These are phyloP conservation scores for Standfussiana lucernea DNA, from an alignment of 2,888 invertebrate genomes.

Conservation along the genomic window DNA sequence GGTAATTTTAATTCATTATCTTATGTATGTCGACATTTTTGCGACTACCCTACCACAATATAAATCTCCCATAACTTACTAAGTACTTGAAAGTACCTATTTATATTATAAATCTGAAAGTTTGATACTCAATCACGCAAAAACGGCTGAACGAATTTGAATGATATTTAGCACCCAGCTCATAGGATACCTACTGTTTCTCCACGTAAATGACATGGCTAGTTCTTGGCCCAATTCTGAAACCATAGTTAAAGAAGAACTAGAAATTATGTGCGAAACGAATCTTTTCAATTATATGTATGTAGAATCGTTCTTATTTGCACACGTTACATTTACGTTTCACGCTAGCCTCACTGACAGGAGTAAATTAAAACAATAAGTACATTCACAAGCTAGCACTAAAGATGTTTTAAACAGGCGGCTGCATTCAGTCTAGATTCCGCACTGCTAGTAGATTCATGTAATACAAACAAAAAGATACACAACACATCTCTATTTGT, in stretches of 20 bases:
- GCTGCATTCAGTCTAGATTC: slow-evolving; percentile 60
- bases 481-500: slow-evolving; percentile 54
- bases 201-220: not conserved
- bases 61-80: not conserved
- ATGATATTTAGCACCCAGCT: not conserved
- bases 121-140: not conserved
- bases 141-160: not conserved
- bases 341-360: not conserved
- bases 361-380: not conserved
- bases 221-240: not conserved
- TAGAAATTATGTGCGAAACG: not conserved
- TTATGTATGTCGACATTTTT: too few species aligned
- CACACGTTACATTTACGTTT: not conserved
- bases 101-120: not conserved
- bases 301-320: not conserved
- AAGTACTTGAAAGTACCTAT: too few species aligned
- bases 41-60: too few species aligned
- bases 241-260: not conserved
- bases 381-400: slow-evolving; percentile 29
- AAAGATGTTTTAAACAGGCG: slow-evolving; percentile 45
- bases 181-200: not conserved
- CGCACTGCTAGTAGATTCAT: slow-evolving; percentile 58
- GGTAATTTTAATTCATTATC: too few species aligned
- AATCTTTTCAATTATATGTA: not conserved
- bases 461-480: slow-evolving; percentile 54